These are phyloP conservation scores for Amphimallon solstitiale DNA, from an alignment of 2,888 invertebrate species.

Conservation along the genomic window DNA sequence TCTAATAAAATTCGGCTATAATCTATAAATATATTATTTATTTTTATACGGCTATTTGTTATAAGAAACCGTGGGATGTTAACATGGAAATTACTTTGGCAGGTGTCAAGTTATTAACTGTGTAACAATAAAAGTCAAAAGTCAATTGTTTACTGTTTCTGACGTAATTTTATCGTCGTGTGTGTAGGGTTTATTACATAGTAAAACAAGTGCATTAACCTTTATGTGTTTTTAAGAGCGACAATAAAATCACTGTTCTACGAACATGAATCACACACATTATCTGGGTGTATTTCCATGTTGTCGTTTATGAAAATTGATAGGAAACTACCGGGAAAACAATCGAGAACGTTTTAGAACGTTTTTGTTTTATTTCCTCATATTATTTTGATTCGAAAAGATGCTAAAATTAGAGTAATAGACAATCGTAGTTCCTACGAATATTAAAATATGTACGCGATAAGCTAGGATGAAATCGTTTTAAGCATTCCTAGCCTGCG, in stretches of 20 bases:
- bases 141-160: background rate
- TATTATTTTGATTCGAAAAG: no score
- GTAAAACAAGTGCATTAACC: conserved; percentile 15
- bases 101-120: background rate
- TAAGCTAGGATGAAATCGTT: conserved; percentile 3
- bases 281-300: background rate
- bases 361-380: no score
- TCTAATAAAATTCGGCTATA: no score
- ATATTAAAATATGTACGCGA: conserved; percentile 4
- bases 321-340: no score
- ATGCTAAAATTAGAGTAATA: background rate
- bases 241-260: conserved; percentile 6
- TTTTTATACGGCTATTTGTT: no score
- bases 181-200: conserved; percentile 8
- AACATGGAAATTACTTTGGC: no score
- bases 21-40: no score
- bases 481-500: conserved; percentile 6
- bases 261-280: background rate
- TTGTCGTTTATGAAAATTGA: no score
- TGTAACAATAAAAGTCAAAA: conserved; percentile 1
- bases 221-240: conserved; percentile 12
- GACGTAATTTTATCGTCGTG: background rate
- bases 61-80: no score
- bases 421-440: background rate
- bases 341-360: no score